Base-by-base conservation (phyloP, 2,113 vertebrate species). In the Paramormyrops kingsleyae region DNA sequence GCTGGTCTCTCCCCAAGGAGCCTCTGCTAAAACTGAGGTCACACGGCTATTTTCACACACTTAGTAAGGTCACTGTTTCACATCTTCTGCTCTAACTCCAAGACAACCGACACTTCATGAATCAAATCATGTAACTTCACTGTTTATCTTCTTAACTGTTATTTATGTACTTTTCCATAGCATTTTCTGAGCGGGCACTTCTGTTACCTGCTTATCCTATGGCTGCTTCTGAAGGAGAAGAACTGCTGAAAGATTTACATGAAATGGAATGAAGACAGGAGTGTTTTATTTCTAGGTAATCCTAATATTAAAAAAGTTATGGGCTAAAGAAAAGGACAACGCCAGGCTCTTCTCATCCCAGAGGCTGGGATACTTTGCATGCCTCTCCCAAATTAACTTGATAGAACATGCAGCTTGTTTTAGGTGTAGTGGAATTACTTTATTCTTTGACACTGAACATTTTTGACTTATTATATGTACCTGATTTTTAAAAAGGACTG, bases 1-100 rank as follows among this genome's bases (percentile, higher is more conserved):
- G 35, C 80, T 47, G 53, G 53, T 46, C 42, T 35, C 83, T 89
- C 83, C 77, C 52, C 74, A 74, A 24, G 62, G 89, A 74, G 24
- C 85, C 70, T 85, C 59, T 17, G 62, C 84, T 21, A n/a, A 87
- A 86, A 44, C 89, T 87, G 85, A 77, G 62, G 89, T 90, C 89
- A 90, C 50, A 31, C 66, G 42, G 62, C 89, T 90, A 80, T 90
- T 90, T 90, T 90, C 53, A 90, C 59, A 70, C 46, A 50, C 89
- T 90, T 77, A 87, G 84, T 87, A 87, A 87, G 56, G 66, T 87
- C 89, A 77, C 89, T 87, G 85, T 87, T 87, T 80, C 62, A 74
- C 44, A 74, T 90, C 44, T n/a, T 87, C 56, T 52, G n/a, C 84
- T 49, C 85, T 66, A 47, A 47, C 66, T 87, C 66, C 31, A 15